Conservation (phyloP, 1,140 invertebrate species). For the Hesperophylax magnus region DNA sequence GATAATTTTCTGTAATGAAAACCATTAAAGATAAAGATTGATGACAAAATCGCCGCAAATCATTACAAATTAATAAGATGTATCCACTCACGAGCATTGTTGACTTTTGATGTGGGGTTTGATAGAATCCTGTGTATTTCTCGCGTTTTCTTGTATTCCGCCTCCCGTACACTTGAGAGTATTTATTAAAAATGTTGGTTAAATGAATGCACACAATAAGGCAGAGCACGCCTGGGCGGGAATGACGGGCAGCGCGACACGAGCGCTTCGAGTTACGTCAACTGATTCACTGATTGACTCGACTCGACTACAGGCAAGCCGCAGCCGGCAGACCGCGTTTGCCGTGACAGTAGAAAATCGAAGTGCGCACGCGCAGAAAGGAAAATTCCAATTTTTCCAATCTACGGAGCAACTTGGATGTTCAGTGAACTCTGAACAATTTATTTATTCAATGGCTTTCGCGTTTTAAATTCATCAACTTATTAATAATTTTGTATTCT, state of each 20-base stretch:
- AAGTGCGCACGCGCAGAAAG: slow-evolving; percentile 13
- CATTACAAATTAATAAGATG: not conserved
- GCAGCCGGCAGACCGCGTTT: not conserved
- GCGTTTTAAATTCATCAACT: no score
- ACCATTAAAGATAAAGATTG: not conserved
- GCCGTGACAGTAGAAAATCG: slow-evolving; percentile 11
- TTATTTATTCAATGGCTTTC: slow-evolving; percentile 17
- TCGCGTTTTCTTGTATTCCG: not conserved
- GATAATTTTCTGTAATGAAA: not conserved
- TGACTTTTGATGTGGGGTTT: not conserved
- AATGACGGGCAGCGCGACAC: no score
- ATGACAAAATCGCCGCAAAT: not conserved
- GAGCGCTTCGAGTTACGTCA: not conserved
- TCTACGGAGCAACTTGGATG: not conserved
- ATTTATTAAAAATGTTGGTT: not conserved
- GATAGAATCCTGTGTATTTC: no score
- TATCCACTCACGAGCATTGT: not conserved
- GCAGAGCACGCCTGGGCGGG: no score
- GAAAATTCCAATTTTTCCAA: slow-evolving; percentile 1
- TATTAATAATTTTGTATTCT: no score
- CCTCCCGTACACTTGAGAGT: not conserved
- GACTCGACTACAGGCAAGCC: not conserved
- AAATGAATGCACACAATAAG: not conserved
- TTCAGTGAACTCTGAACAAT: slow-evolving; percentile 17
- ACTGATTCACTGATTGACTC: not conserved